Conservation (phyloP, 2,797 vertebrate species). For the Diplodus sargus region DNA sequence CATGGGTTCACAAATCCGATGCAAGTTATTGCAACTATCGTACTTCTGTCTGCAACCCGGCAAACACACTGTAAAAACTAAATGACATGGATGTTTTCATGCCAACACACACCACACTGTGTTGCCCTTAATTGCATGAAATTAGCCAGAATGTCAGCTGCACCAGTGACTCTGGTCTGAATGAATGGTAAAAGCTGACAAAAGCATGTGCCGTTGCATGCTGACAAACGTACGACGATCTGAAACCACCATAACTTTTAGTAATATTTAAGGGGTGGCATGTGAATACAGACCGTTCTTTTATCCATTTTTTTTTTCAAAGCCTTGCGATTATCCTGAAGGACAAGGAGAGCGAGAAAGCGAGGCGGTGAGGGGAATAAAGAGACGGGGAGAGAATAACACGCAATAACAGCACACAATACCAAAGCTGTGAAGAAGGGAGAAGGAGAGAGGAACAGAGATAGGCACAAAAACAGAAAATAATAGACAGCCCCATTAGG, state of each 20-base stretch:
- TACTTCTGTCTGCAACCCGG: too few species aligned
- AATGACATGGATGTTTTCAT: not conserved
- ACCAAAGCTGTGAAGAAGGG: constrained; percentile 33
- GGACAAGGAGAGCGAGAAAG: constrained; percentile 19
- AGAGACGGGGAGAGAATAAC: constrained; percentile 26
- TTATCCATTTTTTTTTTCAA: not conserved
- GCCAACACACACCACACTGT: constrained; percentile 11
- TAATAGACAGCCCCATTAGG: constrained; percentile 73
- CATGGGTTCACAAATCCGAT: not conserved
- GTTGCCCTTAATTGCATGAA: constrained; percentile 2
- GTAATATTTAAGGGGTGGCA: constrained; percentile 11
- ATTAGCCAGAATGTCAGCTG: not conserved
- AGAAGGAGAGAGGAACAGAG: constrained; percentile 44
- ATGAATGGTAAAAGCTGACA: constrained; percentile 21
- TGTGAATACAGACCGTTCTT: constrained; percentile 26
- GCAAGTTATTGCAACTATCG: not conserved
- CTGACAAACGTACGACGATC: constrained; percentile 13
- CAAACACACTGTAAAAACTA: not conserved
- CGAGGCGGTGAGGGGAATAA: constrained; percentile 29
- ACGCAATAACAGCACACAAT: constrained; percentile 38
- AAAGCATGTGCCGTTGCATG: not conserved
- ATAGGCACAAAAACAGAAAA: constrained; percentile 63
- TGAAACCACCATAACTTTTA: not conserved
- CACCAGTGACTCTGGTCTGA: constrained; percentile 1
- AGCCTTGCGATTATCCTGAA: constrained; percentile 27